Evolutionary conservation across 2,113 vertebrate genomes (phyloP).

Genomic region (Axis porcinus): DNA sequence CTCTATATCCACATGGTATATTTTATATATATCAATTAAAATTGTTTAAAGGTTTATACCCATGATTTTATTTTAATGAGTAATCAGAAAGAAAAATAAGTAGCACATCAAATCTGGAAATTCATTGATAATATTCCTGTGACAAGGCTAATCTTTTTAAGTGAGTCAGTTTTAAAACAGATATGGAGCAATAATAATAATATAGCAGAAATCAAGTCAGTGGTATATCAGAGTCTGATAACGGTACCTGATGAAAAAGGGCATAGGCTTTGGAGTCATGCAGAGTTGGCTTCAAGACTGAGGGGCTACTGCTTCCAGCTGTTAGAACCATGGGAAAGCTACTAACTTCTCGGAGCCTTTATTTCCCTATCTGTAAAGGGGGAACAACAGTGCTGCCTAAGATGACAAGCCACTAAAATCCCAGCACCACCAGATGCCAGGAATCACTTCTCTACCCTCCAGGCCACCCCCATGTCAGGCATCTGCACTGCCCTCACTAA

Average conservation of each 20-base stretch:
- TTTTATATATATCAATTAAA: background rate
- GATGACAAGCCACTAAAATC: background rate
- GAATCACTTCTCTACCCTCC: background rate
- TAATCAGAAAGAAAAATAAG: constrained; percentile 17
- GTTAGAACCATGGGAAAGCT: background rate
- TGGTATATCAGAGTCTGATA: background rate
- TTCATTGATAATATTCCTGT: background rate
- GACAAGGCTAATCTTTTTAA: background rate
- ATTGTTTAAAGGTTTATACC: background rate
- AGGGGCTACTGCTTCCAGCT: background rate
- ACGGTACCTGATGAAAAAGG: background rate
- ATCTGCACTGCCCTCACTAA: background rate
- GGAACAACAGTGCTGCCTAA: background rate
- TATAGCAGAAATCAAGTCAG: background rate
- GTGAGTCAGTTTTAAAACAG: background rate
- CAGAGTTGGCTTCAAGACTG: background rate
- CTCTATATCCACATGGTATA: background rate
- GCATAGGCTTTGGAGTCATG: background rate
- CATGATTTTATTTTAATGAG: background rate
- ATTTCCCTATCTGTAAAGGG: background rate
- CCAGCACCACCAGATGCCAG: background rate
- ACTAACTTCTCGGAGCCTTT: background rate
- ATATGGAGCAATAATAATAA: background rate
- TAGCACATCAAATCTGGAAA: background rate
- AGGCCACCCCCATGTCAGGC: background rate